Percentiles rank a stretch among this genome's conserved stretches.
Conservation (phyloP, 2,113 vertebrate genomes). For the Tragulus kanchil region DNA sequence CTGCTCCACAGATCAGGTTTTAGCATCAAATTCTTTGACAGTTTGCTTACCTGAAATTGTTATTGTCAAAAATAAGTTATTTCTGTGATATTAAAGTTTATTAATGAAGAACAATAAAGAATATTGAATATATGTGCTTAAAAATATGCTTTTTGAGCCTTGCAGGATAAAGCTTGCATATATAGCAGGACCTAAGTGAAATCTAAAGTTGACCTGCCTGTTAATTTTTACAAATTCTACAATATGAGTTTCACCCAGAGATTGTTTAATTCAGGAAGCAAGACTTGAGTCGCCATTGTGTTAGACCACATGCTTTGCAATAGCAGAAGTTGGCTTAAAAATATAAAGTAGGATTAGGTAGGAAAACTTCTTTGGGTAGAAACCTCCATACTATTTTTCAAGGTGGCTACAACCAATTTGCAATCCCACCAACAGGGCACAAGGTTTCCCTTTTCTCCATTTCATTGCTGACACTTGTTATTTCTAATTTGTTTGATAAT, state of each 20-base stretch:
- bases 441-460: not conserved
- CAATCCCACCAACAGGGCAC: not conserved
- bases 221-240: slow-evolving; percentile 50
- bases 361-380: not conserved
- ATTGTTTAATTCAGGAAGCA: not conserved
- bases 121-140: not conserved
- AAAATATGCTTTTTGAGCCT: not conserved
- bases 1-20: not conserved
- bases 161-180: not conserved
- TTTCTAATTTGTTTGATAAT: not conserved
- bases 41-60: not conserved
- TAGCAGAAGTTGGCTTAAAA: not conserved
- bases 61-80: slow-evolving; percentile 21
- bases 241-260: not conserved
- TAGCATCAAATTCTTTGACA: not conserved
- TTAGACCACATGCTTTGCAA: not conserved
- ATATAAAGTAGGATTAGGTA: not conserved
- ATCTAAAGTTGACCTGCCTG: slow-evolving; percentile 36
- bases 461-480: not conserved
- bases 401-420: not conserved
- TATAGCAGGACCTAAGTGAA: slow-evolving; percentile 43
- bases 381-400: not conserved
- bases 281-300: slow-evolving; percentile 11
- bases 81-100: slow-evolving; percentile 43
- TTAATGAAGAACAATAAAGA: not conserved